phyloP scores from a whole-genome alignment of 2,797 vertebrate genomes.

The Rhincodon typus region DNA sequence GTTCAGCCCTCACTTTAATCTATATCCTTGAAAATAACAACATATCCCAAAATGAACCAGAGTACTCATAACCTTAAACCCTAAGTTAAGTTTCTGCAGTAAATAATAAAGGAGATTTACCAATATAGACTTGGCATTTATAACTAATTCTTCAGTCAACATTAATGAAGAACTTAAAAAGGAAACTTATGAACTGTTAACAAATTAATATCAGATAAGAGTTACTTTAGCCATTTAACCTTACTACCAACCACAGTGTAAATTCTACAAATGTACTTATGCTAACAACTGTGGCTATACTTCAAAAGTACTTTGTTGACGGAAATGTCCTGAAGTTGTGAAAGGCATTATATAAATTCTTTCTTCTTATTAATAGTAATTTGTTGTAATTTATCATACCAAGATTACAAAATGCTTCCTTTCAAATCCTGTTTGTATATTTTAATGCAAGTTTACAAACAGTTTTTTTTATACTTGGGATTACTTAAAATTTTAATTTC shows the following conservation, averaged over 20 bases:
- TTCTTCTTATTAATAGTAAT: neutral
- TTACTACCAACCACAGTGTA: neutral
- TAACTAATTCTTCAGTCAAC: neutral
- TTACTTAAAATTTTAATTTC: neutral
- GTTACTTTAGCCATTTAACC: neutral
- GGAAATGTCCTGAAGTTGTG: neutral
- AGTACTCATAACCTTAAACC: neutral
- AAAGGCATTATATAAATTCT: neutral
- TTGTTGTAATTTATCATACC: neutral
- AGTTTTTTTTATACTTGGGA: no score
- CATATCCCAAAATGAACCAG: neutral
- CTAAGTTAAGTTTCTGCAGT: neutral
- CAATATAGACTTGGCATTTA: neutral
- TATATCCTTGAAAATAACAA: neutral
- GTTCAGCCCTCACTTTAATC: neutral
- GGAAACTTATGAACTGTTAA: neutral
- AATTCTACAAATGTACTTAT: neutral
- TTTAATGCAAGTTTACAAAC: neutral
- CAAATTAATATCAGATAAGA: neutral
- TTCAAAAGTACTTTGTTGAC: neutral
- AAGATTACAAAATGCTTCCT: neutral
- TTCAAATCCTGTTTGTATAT: neutral
- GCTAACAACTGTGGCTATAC: neutral
- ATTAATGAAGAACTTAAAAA: neutral
- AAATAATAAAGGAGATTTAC: neutral